Evolutionary conservation across 2,797 vertebrate species (phyloP).

Genomic region (Acomys russatus): DNA sequence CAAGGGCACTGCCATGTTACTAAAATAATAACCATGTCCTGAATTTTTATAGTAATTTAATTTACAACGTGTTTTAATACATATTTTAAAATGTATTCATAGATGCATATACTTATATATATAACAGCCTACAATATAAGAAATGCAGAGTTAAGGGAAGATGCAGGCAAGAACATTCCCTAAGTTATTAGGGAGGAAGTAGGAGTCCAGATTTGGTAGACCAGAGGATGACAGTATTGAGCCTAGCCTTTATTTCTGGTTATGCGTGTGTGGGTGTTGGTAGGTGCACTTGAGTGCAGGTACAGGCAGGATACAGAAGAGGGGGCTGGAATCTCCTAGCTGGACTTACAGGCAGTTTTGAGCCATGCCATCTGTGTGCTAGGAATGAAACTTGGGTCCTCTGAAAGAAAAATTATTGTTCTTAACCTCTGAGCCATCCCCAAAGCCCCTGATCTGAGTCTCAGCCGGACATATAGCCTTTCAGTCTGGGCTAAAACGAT

Average conservation of each 20-base stretch:
- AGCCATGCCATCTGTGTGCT: neutral
- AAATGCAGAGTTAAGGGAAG: neutral
- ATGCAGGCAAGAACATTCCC: neutral
- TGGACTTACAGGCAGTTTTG: neutral
- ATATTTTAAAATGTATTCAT: neutral
- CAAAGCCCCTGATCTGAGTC: neutral
- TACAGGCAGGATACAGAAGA: neutral
- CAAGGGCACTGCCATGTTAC: neutral
- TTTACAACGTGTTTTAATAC: conserved; percentile 11
- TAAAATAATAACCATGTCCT: neutral
- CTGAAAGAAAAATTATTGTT: neutral
- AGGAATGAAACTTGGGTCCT: neutral
- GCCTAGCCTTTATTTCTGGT: neutral
- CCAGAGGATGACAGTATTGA: neutral
- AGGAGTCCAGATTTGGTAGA: neutral
- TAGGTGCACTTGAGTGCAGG: neutral
- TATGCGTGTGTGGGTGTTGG: neutral
- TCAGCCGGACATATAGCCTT: neutral
- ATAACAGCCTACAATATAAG: neutral
- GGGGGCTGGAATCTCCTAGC: neutral
- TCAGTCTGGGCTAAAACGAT: neutral
- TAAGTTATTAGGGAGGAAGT: neutral
- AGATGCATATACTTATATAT: neutral
- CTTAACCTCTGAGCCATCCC: neutral
- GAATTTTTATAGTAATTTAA: neutral